phyloP scores from a whole-genome alignment of 2,113 vertebrate species.

The Platysteira castanea region DNA sequence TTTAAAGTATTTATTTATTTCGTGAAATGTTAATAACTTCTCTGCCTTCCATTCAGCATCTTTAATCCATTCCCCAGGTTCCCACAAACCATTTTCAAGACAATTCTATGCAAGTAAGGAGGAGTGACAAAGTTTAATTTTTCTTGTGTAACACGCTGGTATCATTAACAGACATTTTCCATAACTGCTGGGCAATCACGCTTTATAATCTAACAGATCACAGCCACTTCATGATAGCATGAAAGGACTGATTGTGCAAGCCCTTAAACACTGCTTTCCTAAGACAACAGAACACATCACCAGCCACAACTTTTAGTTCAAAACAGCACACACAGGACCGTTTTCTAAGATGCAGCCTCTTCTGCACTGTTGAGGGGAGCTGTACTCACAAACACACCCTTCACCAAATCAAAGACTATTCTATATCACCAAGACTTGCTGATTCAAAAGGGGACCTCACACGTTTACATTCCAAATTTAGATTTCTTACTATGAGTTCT shows the following conservation, averaged over 20 bases:
- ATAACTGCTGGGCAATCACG: not conserved
- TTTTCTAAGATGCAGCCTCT: not conserved
- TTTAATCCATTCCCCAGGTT: not conserved
- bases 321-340: not conserved
- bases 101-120: not conserved
- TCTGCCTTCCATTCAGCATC: not conserved
- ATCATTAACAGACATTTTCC: not conserved
- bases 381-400: not conserved
- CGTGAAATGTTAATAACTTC: not conserved
- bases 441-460: not conserved
- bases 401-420: not conserved
- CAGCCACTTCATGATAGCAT: not conserved
- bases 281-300: not conserved
- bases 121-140: not conserved
- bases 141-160: not conserved
- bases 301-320: not conserved
- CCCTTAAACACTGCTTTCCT: not conserved
- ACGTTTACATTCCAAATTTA: not conserved
- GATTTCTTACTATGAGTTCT: not conserved
- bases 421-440: not conserved
- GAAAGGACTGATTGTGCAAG: not conserved
- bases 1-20: not conserved
- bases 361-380: not conserved
- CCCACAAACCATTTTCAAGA: not conserved
- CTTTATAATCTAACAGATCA: not conserved